Evolutionary conservation across 2,797 vertebrate genomes (phyloP).

Genomic region (Euthynnus affinis): DNA sequence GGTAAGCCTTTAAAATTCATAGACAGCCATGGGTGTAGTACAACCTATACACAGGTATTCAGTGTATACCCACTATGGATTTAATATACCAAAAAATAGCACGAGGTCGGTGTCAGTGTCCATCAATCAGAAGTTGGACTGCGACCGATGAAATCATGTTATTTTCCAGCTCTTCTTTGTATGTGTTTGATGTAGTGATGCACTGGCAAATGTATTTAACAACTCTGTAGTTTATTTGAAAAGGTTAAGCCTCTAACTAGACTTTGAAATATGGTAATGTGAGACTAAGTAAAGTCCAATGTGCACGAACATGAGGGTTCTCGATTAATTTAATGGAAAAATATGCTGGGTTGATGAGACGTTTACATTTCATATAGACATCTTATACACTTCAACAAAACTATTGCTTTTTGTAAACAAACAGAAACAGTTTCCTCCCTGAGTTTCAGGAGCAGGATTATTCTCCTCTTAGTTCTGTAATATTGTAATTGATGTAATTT

Average conservation of each 20-base stretch:
- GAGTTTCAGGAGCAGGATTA: neutral
- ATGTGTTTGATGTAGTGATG: neutral
- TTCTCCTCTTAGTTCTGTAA: conserved; percentile 4
- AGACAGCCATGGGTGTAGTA: neutral
- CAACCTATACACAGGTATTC: neutral
- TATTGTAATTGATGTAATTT: neutral
- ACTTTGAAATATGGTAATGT: neutral
- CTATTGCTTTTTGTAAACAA: neutral
- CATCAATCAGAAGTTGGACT: conserved; percentile 15
- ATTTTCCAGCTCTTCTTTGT: conserved; percentile 5
- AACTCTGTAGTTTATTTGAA: neutral
- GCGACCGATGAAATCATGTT: neutral
- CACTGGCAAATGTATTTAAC: conserved; percentile 1
- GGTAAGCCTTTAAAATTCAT: conserved; percentile 13
- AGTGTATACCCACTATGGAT: neutral
- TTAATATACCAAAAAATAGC: conserved; percentile 1
- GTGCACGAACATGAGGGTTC: neutral
- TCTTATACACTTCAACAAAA: neutral
- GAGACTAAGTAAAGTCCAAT: neutral
- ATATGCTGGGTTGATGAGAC: neutral
- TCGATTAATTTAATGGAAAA: neutral
- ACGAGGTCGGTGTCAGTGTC: conserved; percentile 8
- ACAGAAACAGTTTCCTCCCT: neutral
- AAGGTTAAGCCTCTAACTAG: neutral
- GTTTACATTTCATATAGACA: neutral